Base-by-base conservation (phyloP, 2,797 vertebrate species). In the Cyprinodon diabolis region DNA sequence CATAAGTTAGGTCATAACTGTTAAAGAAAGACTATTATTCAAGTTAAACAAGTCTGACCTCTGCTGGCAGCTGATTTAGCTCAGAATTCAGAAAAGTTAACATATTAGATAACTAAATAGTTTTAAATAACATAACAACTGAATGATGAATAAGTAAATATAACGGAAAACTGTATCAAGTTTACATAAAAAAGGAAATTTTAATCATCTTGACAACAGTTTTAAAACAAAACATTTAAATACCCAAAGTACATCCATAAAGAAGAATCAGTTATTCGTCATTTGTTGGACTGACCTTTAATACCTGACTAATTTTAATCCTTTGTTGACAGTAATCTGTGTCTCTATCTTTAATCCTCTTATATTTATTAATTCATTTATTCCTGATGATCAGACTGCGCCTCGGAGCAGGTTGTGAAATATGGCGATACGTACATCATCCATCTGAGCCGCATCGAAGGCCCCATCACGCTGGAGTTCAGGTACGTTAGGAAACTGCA, bases 381-480 rank as follows among this genome's bases (percentile, higher is more conserved):
- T 30, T 30, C 30, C 21, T 25, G 6, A 35, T 54, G 66, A n/a
- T 7, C 86, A 95, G 95, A 95, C 74, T 95, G 95, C 8, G 72
- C 90, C 0, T 8, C 90, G 79, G 95, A 95, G 84, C 77, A 94
- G 51, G 78, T 91, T 65, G 92, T 95, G 23, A 95, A 94, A 54
- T 95, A 95, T 0, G 91, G 94, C 45, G 93, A 95, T 6, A 84
- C 71, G 2, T 95, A 90, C 85, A n/a, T 58, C 72, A 94, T 95
- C 77, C 86, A 85, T 14, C 81, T 95, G 4, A 88, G 82, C n/a
- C 71, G 85, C 0, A 71, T 92, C 0, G 76, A 89, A 15, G 86
- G 88, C 10, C 93, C 94, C 17, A 88, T 95, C 87, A 89, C 84
- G 0, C 85, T 95, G 87, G 90, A 93, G 91, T 95, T 95, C 91